Conservation (phyloP, 2,797 vertebrate genomes). For the Nasua narica region DNA sequence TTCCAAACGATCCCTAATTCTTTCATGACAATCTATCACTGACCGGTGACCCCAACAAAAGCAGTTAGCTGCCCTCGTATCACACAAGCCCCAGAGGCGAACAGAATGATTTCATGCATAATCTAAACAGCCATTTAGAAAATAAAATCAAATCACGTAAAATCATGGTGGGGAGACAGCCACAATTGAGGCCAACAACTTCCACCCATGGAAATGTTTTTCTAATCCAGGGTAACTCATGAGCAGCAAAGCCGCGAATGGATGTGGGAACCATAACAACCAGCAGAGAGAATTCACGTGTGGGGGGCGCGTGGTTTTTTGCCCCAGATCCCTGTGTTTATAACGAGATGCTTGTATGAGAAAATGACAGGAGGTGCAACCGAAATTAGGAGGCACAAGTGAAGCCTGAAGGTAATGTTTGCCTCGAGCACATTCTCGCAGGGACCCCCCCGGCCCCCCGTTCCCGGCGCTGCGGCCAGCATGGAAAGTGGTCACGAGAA, state of each 20-base stretch:
- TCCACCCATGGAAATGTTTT: conserved; percentile 79
- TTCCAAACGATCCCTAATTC: conserved; percentile 60
- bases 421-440: conserved; percentile 61
- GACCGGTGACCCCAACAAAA: conserved; percentile 32
- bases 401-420: conserved; percentile 72
- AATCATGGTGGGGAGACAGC: conserved; percentile 74
- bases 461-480: conserved; percentile 24
- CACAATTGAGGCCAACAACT: conserved; percentile 72
- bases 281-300: conserved; percentile 74
- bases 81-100: conserved; percentile 46
- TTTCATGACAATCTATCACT: not conserved
- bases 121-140: conserved; percentile 78
- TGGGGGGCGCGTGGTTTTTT: conserved; percentile 71
- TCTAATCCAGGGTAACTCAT: conserved; percentile 67
- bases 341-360: conserved; percentile 74
- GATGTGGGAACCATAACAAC: conserved; percentile 70
- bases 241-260: conserved; percentile 64
- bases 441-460: conserved; percentile 52
- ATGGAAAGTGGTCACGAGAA: conserved; percentile 30
- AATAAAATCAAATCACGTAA: conserved; percentile 80
- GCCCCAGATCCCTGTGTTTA: conserved; percentile 71
- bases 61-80: conserved; percentile 25
- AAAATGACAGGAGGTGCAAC: conserved; percentile 74
- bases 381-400: conserved; percentile 71
- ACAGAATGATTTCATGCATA: conserved; percentile 66